Conservation (phyloP, 2,113 vertebrate genomes). For the Scytalopus superciliaris region DNA sequence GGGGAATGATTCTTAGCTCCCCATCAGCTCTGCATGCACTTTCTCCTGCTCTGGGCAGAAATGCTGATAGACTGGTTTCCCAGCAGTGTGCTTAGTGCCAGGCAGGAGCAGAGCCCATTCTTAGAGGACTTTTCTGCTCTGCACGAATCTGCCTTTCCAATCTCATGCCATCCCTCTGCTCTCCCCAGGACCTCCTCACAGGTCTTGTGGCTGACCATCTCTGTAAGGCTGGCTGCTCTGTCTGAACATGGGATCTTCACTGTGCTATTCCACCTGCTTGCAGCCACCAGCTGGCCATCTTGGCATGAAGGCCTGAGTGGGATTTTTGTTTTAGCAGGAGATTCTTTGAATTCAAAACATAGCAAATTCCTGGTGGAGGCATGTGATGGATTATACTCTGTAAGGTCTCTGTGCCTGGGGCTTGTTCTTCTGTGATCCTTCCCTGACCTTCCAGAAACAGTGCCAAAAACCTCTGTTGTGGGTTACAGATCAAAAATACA, state of each 20-base stretch:
- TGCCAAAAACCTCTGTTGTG: not conserved
- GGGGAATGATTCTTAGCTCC: not conserved
- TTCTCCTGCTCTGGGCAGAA: not conserved
- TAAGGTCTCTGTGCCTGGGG: not conserved
- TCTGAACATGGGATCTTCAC: not conserved
- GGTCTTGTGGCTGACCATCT: accelerated
- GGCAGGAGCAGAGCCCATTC: not conserved
- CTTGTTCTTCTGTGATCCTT: not conserved
- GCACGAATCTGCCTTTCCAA: not conserved
- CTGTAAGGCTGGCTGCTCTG: not conserved
- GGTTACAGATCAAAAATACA: conserved; percentile 9
- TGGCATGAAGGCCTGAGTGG: not conserved
- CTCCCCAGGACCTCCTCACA: not conserved
- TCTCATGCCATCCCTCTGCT: not conserved
- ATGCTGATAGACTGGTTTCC: not conserved
- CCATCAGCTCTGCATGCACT: not conserved
- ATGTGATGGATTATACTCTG: not conserved
- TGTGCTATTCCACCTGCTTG: not conserved
- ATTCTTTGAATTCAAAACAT: conserved; percentile 21
- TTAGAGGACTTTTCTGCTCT: not conserved
- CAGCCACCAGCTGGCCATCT: not conserved
- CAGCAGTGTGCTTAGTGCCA: not conserved
- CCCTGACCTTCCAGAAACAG: not conserved
- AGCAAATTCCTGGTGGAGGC: not conserved
- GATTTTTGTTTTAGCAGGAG: not conserved